Conservation (phyloP, 2,888 invertebrate genomes). For the Dromius quadrimaculatus region DNA sequence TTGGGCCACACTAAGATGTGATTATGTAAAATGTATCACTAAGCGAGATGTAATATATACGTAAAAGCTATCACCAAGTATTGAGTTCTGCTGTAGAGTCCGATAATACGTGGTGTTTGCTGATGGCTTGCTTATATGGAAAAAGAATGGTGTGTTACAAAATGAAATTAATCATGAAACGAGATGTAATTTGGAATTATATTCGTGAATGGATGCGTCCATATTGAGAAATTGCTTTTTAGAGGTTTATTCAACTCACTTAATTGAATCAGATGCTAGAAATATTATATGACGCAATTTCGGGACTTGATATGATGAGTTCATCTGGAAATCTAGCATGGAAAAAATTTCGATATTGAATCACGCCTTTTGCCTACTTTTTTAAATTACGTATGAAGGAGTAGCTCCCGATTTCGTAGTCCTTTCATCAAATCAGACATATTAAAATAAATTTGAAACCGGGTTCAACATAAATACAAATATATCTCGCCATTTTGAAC, state of each 20-base stretch:
- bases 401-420: too few relatives aligned
- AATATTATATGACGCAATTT: too few relatives aligned
- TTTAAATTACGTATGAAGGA: too few relatives aligned
- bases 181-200: slow-evolving; percentile 13
- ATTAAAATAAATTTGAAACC: too few relatives aligned
- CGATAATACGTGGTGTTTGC: background rate
- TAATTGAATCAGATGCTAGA: too few relatives aligned
- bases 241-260: slow-evolving; percentile 27
- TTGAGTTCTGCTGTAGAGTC: background rate
- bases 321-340: too few relatives aligned
- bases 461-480: too few relatives aligned
- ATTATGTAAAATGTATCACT: background rate
- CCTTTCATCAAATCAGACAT: too few relatives aligned
- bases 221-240: slow-evolving; percentile 1
- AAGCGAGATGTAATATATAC: background rate
- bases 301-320: too few relatives aligned
- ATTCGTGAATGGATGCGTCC: slow-evolving; percentile 13
- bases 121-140: slow-evolving; percentile 18
- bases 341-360: too few relatives aligned
- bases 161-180: slow-evolving; percentile 26
- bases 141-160: slow-evolving; percentile 22
- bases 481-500: too few relatives aligned
- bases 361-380: too few relatives aligned
- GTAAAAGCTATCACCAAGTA: background rate
- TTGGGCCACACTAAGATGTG: background rate